Evolutionary conservation across 2,113 vertebrate species (phyloP).

Genomic region (Fregata magnificens): DNA sequence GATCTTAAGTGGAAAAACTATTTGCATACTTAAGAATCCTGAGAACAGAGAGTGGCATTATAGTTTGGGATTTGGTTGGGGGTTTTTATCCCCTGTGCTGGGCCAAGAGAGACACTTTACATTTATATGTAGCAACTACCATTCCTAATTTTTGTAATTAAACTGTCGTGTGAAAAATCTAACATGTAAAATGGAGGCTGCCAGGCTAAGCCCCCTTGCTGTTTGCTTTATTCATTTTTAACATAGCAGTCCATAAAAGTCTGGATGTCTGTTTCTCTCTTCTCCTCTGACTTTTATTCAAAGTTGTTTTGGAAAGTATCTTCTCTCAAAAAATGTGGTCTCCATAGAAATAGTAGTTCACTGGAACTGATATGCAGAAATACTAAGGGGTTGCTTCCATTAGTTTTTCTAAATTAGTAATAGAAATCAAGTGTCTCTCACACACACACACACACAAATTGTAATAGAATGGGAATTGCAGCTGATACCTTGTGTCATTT

Average conservation of each 20-base stretch:
- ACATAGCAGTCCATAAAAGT: not conserved
- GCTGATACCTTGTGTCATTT: not conserved
- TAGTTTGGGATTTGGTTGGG: slow-evolving; percentile 40
- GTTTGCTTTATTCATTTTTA: not conserved
- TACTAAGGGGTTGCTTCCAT: not conserved
- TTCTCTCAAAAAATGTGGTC: not conserved
- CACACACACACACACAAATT: no score
- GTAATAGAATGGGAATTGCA: not conserved
- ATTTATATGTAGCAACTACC: slow-evolving; percentile 35
- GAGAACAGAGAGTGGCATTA: slow-evolving; percentile 42
- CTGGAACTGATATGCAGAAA: not conserved
- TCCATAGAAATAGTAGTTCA: not conserved
- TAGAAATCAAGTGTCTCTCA: not conserved
- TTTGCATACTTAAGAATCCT: slow-evolving; percentile 71
- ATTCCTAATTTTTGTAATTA: slow-evolving; percentile 56
- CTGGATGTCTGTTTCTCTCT: not conserved
- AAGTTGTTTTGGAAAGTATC: not conserved
- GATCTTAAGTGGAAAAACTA: slow-evolving; percentile 70
- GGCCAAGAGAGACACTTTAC: slow-evolving; percentile 45
- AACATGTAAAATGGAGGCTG: not conserved
- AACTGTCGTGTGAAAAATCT: slow-evolving; percentile 15
- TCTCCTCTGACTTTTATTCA: not conserved
- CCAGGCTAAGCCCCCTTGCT: not conserved
- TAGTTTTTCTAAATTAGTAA: not conserved
- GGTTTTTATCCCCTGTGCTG: slow-evolving; percentile 12